phyloP scores from a whole-genome alignment of 2,797 vertebrate genomes.

The Epinephelus awoara region DNA sequence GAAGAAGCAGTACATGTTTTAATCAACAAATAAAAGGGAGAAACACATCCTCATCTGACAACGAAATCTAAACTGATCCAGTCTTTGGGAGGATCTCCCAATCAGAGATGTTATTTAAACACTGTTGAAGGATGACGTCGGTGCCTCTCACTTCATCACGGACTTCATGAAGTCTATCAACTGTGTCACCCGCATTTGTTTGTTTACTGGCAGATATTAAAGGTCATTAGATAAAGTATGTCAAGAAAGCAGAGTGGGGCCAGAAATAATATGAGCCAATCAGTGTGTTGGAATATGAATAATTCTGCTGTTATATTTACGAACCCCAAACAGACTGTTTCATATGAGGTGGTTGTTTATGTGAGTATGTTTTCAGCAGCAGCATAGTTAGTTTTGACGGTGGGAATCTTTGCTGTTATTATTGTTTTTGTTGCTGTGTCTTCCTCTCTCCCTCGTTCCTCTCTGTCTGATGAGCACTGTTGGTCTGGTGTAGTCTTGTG shows the following conservation, averaged over 20 bases:
- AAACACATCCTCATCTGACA: no score
- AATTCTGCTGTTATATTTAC: background rate
- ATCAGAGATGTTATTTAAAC: background rate
- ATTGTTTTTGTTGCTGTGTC: background rate
- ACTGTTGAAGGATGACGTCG: background rate
- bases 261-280: background rate
- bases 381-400: background rate
- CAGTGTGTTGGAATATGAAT: background rate
- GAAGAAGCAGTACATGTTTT: no score
- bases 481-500: conserved; percentile 24
- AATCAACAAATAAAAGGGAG: no score
- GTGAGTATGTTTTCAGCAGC: no score
- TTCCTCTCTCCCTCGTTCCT: background rate
- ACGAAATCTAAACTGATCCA: no score
- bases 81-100: background rate
- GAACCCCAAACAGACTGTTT: background rate
- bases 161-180: background rate
- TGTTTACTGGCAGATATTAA: background rate
- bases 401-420: background rate
- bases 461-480: conserved; percentile 3
- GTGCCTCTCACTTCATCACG: background rate
- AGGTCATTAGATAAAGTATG: background rate
- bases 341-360: background rate
- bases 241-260: background rate
- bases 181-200: background rate